Evolutionary conservation across 1,140 invertebrate species (phyloP).

Genomic region (Palaemon carinicauda): DNA sequence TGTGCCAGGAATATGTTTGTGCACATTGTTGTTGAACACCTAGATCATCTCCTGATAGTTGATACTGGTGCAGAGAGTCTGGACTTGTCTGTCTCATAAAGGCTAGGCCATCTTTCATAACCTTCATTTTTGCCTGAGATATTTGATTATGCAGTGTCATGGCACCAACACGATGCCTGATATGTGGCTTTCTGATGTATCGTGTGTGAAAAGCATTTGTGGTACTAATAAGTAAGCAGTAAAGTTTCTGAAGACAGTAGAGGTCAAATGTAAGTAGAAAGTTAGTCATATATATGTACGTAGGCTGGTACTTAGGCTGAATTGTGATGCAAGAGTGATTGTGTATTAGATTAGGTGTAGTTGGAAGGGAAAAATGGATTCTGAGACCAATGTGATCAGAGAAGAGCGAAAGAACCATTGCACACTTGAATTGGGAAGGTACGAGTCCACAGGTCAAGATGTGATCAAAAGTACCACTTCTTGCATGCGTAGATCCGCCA

Average conservation of each 20-base stretch:
- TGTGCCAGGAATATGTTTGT: background rate
- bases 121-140: background rate
- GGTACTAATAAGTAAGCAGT: too few relatives aligned
- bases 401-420: background rate
- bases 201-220: too few relatives aligned
- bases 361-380: background rate
- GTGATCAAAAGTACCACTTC: conserved; percentile 10
- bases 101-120: background rate
- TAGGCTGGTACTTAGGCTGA: background rate
- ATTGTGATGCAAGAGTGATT: background rate
- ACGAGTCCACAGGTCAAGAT: background rate
- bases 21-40: background rate
- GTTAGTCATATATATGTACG: background rate
- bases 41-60: background rate
- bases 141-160: background rate
- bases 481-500: conserved; percentile 3
- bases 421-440: background rate
- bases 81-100: background rate
- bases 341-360: background rate
- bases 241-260: too few relatives aligned
- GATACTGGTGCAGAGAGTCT: background rate
- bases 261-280: background rate
- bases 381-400: conserved; percentile 13
- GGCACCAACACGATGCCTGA: too few relatives aligned
- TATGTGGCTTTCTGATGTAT: too few relatives aligned